A percentile compares a stretch with the other conserved stretches of the same genome.
Evolutionary conservation across 2,888 invertebrate species (phyloP).

Genomic region (Thalpophila matura): DNA sequence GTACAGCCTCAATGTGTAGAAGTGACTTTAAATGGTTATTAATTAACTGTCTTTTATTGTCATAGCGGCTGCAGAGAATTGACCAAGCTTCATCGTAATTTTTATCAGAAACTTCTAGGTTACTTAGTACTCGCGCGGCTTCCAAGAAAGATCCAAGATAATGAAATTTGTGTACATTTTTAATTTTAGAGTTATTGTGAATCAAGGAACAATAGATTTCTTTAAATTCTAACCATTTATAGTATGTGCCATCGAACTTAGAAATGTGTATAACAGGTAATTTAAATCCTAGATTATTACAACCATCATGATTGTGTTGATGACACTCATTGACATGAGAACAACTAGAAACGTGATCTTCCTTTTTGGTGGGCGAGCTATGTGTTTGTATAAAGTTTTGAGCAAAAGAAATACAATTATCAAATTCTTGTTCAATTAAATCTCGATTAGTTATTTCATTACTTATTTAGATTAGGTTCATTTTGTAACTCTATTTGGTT

Average conservation of each 20-base stretch:
- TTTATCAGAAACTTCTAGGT: neutral
- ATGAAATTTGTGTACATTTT: slow-evolving; percentile 2
- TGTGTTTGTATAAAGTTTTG: neutral
- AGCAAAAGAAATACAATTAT: neutral
- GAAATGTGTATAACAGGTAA: neutral
- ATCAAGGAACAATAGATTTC: neutral
- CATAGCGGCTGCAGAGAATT: slow-evolving; percentile 61
- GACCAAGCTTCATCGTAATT: slow-evolving; percentile 1
- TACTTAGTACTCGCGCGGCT: neutral
- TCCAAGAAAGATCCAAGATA: neutral
- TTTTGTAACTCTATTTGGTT: neutral
- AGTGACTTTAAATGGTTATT: neutral
- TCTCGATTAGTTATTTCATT: neutral
- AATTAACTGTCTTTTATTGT: slow-evolving; percentile 55
- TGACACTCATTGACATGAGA: neutral
- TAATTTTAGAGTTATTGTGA: neutral
- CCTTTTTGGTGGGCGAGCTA: neutral
- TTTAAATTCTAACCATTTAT: neutral
- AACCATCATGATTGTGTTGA: neutral
- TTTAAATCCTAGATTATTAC: too few species aligned
- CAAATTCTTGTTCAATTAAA: slow-evolving; percentile 5
- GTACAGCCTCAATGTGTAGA: neutral
- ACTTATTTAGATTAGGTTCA: neutral
- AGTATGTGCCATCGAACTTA: neutral
- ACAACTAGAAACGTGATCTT: neutral